These are phyloP conservation scores for Cheilosia vulpina DNA, from an alignment of 2,888 invertebrate genomes.

Conservation along the genomic window DNA sequence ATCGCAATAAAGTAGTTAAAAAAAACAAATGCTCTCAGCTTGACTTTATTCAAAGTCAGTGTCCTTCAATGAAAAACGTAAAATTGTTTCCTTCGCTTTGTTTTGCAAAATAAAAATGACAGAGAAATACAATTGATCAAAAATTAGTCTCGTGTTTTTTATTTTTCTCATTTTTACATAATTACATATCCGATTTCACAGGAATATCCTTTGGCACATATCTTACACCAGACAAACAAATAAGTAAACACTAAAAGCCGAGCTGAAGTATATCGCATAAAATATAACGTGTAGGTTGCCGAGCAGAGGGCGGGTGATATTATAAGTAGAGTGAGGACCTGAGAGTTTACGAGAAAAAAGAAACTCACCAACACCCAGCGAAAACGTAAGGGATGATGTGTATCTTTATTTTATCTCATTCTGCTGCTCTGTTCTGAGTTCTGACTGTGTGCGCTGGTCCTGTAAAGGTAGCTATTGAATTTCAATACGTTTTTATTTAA, in stretches of 20 bases:
- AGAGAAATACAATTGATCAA: slow-evolving; percentile 5
- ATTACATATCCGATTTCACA: slow-evolving; percentile 18
- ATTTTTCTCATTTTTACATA: not conserved
- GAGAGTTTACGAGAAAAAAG: not conserved
- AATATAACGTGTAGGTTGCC: not conserved
- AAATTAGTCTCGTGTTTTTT: slow-evolving; percentile 2
- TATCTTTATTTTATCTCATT: slow-evolving; percentile 10
- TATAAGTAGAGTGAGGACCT: not conserved
- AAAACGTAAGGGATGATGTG: slow-evolving; percentile 9
- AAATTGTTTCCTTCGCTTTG: not conserved
- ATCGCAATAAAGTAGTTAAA: too few species aligned
- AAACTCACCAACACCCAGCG: slow-evolving; percentile 12
- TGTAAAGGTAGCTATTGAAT: slow-evolving; percentile 32
- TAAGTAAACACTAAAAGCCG: slow-evolving; percentile 16
- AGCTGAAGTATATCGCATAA: not conserved
- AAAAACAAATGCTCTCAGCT: too few species aligned
- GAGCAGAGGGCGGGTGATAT: slow-evolving; percentile 10
- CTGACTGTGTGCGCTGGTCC: not conserved
- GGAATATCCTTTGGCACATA: slow-evolving; percentile 42
- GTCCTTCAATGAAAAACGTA: too few species aligned
- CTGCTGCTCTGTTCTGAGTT: not conserved
- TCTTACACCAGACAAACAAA: slow-evolving; percentile 40
- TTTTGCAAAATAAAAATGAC: not conserved
- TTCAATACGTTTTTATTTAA: slow-evolving; percentile 29
- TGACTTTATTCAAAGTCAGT: too few species aligned